Base-by-base conservation (phyloP, 2,888 invertebrate genomes). In the Tetrapedia diversipes region DNA sequence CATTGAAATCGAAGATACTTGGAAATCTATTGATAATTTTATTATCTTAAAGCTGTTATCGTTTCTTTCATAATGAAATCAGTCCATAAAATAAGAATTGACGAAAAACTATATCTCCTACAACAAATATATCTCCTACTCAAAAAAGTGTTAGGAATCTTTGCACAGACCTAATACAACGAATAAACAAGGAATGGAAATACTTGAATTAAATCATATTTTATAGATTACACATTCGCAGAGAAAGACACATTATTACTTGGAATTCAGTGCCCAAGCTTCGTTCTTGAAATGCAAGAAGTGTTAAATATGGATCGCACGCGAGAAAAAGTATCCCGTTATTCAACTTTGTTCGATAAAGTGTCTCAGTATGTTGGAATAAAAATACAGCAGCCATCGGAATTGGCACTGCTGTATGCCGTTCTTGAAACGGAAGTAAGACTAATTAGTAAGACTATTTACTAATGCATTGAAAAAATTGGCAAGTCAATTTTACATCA, bases 191-290 rank as follows among this genome's bases (percentile, higher is more conserved):
- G 7, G 32, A 39, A 4, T 14, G 2, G 6, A 39, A 7, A 8
- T 16, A 54, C 10, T 10, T 14, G n/a, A 7, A 37, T 14, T 4
- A 2, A 16, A 22, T 54, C 16, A 1, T n/a, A 11, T 54, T 32
- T 76, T 54, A n/a, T 57, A 86, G 86, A 83, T 16, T 85, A 80
- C 7, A 16, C 43, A 7, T 0, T n/a, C 11, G 22, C 53, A n/a
- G 8, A 65, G 8, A 29, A 78, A 11, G 86, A 86, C 22, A 72
- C 74, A 1, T 27, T 86, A 24, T 19, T 86, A 22, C 41, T 86
- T 11, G 86, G 86, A 4, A 57, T 45, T 11, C 51, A 80, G 1
- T 86, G 86, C 57, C 83, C 86, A 10, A 80, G 54, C 37, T 86
- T 83, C 24, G 4, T 22, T 14, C 65, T 47, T 19, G 77, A 82